Evolutionary conservation across 2,888 invertebrate genomes (phyloP), one percentile per base, ranked within the genome.

Genomic region (Penaeus monodon): DNA sequence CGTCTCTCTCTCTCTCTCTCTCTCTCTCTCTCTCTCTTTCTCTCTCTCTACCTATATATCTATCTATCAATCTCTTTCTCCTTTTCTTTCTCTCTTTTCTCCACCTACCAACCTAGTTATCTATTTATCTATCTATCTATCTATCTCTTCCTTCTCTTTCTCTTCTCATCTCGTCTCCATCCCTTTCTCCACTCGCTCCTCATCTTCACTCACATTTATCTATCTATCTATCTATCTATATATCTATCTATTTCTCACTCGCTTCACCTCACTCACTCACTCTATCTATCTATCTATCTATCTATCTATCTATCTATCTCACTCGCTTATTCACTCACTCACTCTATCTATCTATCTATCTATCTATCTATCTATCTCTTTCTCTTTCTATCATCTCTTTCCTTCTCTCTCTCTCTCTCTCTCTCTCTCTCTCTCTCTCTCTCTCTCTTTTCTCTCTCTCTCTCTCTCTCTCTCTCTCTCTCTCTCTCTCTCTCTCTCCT

Each of bases 361-460:
- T 33, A 33, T 33, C 33, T 33, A 33, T 33, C 33, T 33, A 33
- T 33, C 73, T 33, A 33, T 33, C 73, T 33, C 33, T 73, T 33
- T 33, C 33, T 73, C 33, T 33, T 33, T 73, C 73, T 14, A 29
- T n/a, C 65, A n/a, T 29, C 27, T 64, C 64, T 64, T 64, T 38
- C 63, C 65, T 65, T 79, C 79, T 63, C 64, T 64, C 79, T 64
- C 81, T 68, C 81, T 38, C 66, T 24, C 77, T 49, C 24, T 49
- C 77, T 77, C 77, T 27, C 22, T 20, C 49, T 77, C 77, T 49
- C 77, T 77, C 49, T 49, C 24, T 33, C 33, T 33, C n/a, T 74
- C n/a, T 22, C 74, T 20, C 29, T 29, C 20, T 29, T 4, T 73
- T 3, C 7, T 4, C 7, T 14, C 27, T 27, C 73, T 12, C 29